phyloP scores from a whole-genome alignment of 37 sponge, comb jelly and placozoan genomes.

The Axinella damicornis region DNA sequence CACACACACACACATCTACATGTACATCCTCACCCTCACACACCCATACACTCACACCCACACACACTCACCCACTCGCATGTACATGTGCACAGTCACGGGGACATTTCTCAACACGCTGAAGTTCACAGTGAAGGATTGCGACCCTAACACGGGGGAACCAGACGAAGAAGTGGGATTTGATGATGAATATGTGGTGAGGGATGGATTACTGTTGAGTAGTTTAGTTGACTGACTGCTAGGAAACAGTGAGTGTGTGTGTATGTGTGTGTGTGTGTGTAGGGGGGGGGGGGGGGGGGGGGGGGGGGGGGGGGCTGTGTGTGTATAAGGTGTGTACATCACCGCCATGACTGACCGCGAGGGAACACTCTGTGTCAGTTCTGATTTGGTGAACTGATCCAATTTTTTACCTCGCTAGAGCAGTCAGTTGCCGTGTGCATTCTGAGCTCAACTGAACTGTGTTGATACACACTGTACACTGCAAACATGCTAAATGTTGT shows the following conservation, averaged over 20 bases:
- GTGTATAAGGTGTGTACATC: too few relatives aligned
- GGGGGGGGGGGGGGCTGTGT: too few relatives aligned
- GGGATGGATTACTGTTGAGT: not conserved
- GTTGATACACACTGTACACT: too few relatives aligned
- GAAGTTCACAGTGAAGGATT: constrained; percentile 96
- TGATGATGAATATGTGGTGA: constrained; percentile 93
- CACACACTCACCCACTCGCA: too few relatives aligned
- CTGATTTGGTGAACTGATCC: constrained; percentile 23
- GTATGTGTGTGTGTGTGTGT: too few relatives aligned
- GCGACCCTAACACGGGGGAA: constrained; percentile 95
- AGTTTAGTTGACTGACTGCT: too few relatives aligned
- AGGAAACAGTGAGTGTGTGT: too few relatives aligned
- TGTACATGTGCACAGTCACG: constrained; percentile 37
- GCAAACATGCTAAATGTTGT: not conserved
- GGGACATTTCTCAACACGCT: constrained; percentile 95
- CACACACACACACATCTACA: too few relatives aligned
- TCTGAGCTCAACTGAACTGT: too few relatives aligned
- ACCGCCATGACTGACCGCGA: constrained; percentile 29
- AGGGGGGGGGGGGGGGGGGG: too few relatives aligned
- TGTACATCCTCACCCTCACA: constrained; percentile 43
- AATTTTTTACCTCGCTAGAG: constrained; percentile 73
- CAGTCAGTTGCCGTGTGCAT: not conserved
- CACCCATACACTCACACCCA: too few relatives aligned
- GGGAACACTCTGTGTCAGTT: constrained; percentile 74
- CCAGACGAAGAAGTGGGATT: constrained; percentile 87